Conservation (phyloP, 2,113 vertebrate genomes). For the Riparia riparia region DNA sequence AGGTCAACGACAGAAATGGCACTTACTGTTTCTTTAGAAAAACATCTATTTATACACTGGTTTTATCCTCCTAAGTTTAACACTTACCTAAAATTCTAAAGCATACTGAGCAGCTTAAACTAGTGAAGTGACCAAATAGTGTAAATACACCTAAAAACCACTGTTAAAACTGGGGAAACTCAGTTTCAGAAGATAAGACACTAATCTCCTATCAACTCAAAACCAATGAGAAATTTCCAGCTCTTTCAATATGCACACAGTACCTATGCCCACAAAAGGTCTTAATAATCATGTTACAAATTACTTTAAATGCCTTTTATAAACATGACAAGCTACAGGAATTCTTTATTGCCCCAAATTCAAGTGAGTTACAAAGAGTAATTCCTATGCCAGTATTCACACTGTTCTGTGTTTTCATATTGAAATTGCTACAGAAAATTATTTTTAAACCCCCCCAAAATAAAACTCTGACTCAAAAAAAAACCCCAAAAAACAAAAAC, state of each 20-base stretch:
- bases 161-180: neutral
- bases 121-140: neutral
- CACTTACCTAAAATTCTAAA: neutral
- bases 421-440: neutral
- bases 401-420: neutral
- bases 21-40: neutral
- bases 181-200: neutral
- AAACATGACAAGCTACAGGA: neutral
- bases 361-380: neutral
- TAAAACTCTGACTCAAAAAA: neutral
- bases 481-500: too few relatives aligned
- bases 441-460: neutral
- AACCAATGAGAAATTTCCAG: rapidly evolving
- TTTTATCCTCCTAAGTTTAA: neutral
- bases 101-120: neutral
- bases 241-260: neutral
- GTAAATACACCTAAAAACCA: rapidly evolving
- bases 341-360: neutral
- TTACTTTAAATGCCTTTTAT: neutral
- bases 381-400: neutral
- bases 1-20: neutral
- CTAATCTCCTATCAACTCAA: neutral
- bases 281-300: neutral
- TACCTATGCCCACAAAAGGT: neutral
- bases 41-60: neutral